Conservation (phyloP, 92 coral and sea anemone species). For the Hydrozoanthus gracilis region DNA sequence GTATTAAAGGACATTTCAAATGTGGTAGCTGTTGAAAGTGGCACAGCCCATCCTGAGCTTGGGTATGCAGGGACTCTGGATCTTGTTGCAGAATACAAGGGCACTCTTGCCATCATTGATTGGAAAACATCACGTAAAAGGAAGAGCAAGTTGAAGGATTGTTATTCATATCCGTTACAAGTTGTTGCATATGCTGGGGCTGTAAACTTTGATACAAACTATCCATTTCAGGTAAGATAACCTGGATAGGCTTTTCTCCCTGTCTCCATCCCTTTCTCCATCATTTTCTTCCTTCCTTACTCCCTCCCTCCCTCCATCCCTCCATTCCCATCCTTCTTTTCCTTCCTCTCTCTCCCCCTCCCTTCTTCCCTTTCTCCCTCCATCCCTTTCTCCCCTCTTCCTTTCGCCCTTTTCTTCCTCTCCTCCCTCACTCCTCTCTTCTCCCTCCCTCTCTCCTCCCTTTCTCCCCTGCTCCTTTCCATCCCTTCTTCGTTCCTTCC, state of each 20-base stretch:
- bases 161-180: constrained; percentile 94
- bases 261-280: not conserved
- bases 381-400: not conserved
- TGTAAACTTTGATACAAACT: constrained; percentile 83
- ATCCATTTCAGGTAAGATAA: constrained; percentile 87
- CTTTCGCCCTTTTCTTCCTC: not conserved
- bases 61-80: constrained; percentile 94
- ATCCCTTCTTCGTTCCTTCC: not conserved
- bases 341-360: not conserved
- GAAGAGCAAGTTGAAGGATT: constrained; percentile 72
- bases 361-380: not conserved
- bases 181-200: constrained; percentile 95
- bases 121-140: constrained; percentile 94
- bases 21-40: constrained; percentile 91
- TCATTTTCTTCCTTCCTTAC: not conserved
- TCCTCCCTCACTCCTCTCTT: not conserved
- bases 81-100: constrained; percentile 80
- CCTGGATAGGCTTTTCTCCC: not conserved
- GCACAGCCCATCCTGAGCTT: constrained; percentile 78
- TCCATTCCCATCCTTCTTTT: not conserved
- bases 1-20: constrained; percentile 73
- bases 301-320: not conserved
- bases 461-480: not conserved
- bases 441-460: not conserved
- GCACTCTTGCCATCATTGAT: constrained; percentile 78